phyloP scores from a whole-genome alignment of 2,113 vertebrate species.

The Cygnus atratus region DNA sequence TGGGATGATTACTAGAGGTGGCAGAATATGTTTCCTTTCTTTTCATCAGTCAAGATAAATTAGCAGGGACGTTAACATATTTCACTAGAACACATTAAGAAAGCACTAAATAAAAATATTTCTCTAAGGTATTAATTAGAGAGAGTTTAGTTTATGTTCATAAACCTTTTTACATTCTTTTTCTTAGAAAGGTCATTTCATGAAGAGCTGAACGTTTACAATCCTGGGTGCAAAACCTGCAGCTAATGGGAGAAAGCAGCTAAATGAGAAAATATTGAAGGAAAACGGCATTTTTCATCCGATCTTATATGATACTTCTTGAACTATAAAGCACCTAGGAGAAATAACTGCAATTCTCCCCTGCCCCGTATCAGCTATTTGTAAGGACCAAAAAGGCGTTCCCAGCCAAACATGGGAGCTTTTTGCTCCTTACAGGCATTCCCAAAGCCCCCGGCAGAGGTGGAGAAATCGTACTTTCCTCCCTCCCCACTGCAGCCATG shows the following conservation, averaged over 20 bases:
- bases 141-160: slow-evolving; percentile 47
- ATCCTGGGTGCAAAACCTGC: not conserved
- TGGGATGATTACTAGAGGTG: not conserved
- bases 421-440: not conserved
- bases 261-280: not conserved
- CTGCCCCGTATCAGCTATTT: not conserved
- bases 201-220: slow-evolving; percentile 38
- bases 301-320: not conserved
- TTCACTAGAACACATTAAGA: slow-evolving; percentile 61
- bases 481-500: not conserved
- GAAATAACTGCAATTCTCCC: not conserved
- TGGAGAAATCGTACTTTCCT: not conserved
- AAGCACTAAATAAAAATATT: slow-evolving; percentile 53
- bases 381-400: not conserved
- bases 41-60: slow-evolving; percentile 54
- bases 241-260: not conserved
- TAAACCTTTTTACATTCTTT: slow-evolving; percentile 29
- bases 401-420: not conserved
- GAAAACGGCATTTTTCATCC: not conserved
- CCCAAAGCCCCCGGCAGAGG: not conserved
- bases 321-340: not conserved
- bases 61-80: slow-evolving; percentile 33
- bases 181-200: slow-evolving; percentile 50
- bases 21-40: slow-evolving; percentile 26
- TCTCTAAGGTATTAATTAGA: slow-evolving; percentile 71